A percentile compares a stretch with the other conserved stretches of the same genome.
Evolutionary conservation across 2,113 vertebrate species (phyloP).

Genomic region (Lichenostomus cassidix): DNA sequence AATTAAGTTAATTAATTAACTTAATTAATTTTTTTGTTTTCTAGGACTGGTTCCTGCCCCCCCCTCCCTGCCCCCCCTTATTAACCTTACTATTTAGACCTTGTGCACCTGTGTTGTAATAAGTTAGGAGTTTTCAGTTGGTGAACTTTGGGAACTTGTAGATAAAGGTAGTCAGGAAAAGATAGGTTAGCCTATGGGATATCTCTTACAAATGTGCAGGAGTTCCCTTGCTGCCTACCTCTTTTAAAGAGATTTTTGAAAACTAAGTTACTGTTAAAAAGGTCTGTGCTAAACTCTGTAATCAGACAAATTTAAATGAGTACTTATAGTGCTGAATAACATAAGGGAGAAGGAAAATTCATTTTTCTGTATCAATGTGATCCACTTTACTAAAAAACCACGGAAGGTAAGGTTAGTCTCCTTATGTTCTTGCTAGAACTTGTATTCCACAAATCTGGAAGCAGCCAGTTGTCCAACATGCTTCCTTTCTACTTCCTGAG

Average conservation of each 20-base stretch:
- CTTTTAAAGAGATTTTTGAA: background rate
- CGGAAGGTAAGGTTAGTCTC: background rate
- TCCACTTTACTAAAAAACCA: background rate
- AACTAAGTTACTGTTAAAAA: background rate
- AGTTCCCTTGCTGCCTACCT: background rate
- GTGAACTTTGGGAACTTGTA: background rate
- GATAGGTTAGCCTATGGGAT: background rate
- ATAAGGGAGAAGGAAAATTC: background rate
- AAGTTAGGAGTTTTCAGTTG: background rate
- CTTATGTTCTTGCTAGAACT: background rate
- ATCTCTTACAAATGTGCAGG: background rate
- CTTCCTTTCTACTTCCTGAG: background rate
- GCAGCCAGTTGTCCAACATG: background rate
- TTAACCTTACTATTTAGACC: background rate
- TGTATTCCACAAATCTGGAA: background rate
- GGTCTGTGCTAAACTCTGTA: background rate
- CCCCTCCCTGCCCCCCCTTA: background rate
- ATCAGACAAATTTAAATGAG: background rate
- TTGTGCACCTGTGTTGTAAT: background rate
- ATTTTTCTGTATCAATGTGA: background rate
- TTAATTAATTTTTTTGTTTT: no score
- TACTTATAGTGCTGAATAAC: background rate
- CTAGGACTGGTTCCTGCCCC: no score
- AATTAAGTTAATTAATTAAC: no score
- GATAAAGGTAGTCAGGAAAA: background rate